phyloP scores from a whole-genome alignment of 1,140 invertebrate genomes.

The Megathymus violae region DNA sequence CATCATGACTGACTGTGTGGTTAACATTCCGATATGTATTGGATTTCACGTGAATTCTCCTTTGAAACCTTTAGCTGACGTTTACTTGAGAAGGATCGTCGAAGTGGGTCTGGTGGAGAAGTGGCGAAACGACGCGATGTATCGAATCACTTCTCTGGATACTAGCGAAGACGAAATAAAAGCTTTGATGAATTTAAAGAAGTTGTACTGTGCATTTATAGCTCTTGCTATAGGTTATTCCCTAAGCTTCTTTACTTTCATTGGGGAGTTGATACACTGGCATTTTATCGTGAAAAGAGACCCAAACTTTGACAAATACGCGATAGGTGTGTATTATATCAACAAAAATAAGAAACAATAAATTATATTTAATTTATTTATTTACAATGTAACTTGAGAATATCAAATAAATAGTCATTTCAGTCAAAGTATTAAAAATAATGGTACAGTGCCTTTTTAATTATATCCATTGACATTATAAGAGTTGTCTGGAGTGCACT shows the following conservation, averaged over 20 bases:
- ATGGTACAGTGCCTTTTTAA: slow-evolving; percentile 11
- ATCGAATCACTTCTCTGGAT: slow-evolving; percentile 71
- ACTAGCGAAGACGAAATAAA: slow-evolving; percentile 83
- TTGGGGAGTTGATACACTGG: slow-evolving; percentile 88
- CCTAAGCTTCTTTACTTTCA: slow-evolving; percentile 84
- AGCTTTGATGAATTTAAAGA: slow-evolving; percentile 89
- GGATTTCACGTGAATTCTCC: slow-evolving; percentile 92
- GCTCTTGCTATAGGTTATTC: slow-evolving; percentile 88
- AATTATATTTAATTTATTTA: slow-evolving; percentile 40
- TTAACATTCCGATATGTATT: slow-evolving; percentile 91
- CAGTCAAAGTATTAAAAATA: slow-evolving; percentile 42
- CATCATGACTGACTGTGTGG: slow-evolving; percentile 91
- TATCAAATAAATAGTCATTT: slow-evolving; percentile 47
- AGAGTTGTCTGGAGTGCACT: no score
- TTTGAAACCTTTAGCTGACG: slow-evolving; percentile 88
- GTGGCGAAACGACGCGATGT: slow-evolving; percentile 90
- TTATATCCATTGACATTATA: no score
- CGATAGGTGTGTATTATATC: slow-evolving; percentile 83
- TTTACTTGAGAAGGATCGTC: slow-evolving; percentile 86
- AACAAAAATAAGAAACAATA: slow-evolving; percentile 67
- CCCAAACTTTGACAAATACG: slow-evolving; percentile 89
- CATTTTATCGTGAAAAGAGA: slow-evolving; percentile 86
- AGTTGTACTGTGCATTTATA: slow-evolving; percentile 90
- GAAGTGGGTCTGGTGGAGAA: slow-evolving; percentile 91
- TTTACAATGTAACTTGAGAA: slow-evolving; percentile 39